Conservation (phyloP, 1,140 invertebrate species). For the Cylas formicarius region DNA sequence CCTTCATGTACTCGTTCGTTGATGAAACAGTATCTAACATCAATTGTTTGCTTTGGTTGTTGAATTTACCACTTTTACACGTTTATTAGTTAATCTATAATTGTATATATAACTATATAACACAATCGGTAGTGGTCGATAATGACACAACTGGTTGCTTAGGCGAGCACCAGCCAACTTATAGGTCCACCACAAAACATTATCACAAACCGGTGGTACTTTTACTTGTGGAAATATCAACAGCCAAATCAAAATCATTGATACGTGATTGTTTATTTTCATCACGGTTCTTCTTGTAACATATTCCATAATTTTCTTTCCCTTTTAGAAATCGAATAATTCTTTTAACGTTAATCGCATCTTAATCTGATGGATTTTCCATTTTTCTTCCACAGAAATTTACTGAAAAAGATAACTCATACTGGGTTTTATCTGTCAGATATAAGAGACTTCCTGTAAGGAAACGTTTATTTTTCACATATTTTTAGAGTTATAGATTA, state of each 20-base stretch:
- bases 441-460: too few species aligned
- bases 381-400: too few species aligned
- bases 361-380: too few species aligned
- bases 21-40: constrained; percentile 35
- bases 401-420: too few species aligned
- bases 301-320: too few species aligned
- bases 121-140: constrained; percentile 30
- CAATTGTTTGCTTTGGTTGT: constrained; percentile 35
- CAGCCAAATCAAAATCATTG: constrained; percentile 14
- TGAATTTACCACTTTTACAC: constrained; percentile 19
- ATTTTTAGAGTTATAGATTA: too few species aligned
- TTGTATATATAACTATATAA: constrained; percentile 16
- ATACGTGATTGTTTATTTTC: too few species aligned
- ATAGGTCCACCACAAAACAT: constrained; percentile 16
- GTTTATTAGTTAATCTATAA: constrained; percentile 9
- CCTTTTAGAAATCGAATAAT: too few species aligned
- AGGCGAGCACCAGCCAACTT: constrained; percentile 22
- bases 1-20: constrained; percentile 17
- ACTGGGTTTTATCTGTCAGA: too few species aligned
- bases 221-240: constrained; percentile 39
- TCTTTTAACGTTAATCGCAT: too few species aligned
- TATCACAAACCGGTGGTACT: constrained; percentile 14
- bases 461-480: too few species aligned
- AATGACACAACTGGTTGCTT: constrained; percentile 21
- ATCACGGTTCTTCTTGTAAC: too few species aligned